A percentile compares a stretch with the other conserved stretches of the same genome.
These are phyloP conservation scores for Lanistes nyassanus DNA, from an alignment of 1,140 invertebrate species.

Conservation along the genomic window DNA sequence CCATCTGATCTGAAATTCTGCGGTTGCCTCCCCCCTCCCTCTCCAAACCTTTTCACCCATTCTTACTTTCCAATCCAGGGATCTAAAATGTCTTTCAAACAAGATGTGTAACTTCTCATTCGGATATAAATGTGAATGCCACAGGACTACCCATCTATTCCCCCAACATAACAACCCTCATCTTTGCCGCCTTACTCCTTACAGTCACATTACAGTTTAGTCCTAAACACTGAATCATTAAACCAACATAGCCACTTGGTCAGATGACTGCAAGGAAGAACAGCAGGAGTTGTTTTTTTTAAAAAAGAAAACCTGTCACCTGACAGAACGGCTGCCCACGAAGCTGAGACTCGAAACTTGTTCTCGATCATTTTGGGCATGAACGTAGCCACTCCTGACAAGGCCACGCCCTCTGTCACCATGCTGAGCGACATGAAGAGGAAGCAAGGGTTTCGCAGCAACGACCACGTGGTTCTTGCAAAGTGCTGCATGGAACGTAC, in stretches of 20 bases:
- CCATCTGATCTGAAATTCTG: too few relatives aligned
- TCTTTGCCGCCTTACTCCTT: too few relatives aligned
- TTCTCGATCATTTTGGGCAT: slow-evolving; percentile 85
- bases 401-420: slow-evolving; percentile 78
- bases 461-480: slow-evolving; percentile 48
- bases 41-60: background rate
- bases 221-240: too few relatives aligned
- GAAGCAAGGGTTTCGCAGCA: slow-evolving; percentile 82
- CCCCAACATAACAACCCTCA: too few relatives aligned
- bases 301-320: slow-evolving; percentile 69
- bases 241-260: too few relatives aligned
- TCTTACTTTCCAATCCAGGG: background rate
- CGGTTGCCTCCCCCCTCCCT: background rate
- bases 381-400: slow-evolving; percentile 84
- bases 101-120: too few relatives aligned
- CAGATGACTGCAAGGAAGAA: too few relatives aligned
- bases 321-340: slow-evolving; percentile 78
- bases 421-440: slow-evolving; percentile 81
- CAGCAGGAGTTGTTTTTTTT: too few relatives aligned
- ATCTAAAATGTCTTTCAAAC: too few relatives aligned
- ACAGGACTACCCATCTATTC: too few relatives aligned
- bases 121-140: too few relatives aligned
- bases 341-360: slow-evolving; percentile 81
- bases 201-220: too few relatives aligned
- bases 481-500: slow-evolving; percentile 25